Base-by-base conservation (phyloP, 2,888 invertebrate genomes). In the Euproctis similis region DNA sequence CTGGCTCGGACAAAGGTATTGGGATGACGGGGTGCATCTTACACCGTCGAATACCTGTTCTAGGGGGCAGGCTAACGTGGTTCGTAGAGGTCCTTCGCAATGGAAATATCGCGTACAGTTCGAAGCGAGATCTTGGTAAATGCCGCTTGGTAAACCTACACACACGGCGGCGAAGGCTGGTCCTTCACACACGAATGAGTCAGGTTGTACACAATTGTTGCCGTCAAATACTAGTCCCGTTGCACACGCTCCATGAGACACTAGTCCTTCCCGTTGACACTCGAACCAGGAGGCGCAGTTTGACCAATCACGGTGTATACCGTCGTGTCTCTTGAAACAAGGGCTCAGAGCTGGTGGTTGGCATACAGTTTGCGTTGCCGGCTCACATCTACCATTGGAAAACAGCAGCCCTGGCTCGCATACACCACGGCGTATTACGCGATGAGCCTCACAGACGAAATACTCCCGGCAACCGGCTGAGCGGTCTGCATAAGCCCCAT, bases 401-500 rank as follows among this genome's bases (percentile, higher is more conserved):
- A 87, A 89, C 16, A 87, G 53, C 24, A 77, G 66, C 2, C 80
- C 86, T 7, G 76, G 65, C 22, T 86, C 85, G 50, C 88, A 88
- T 8, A 86, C 86, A 5, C 88, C 75, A 30, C 87, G 80, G 4
- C 86, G 75, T 23, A 84, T 77, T 14, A 85, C 86, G 13, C 85
- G 81, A 8, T 71, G 71, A 17, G 80, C 71, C 38, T 84, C 77
- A 55, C 88, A 88, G 43, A 85, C 88, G 51, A 86, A 87, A 54
- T 88, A 88, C 47, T 86, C 87, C 18, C 85, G 77, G 50, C 88
- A 88, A 12, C 81, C 82, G 9, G 86, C 74, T 5, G 78, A 63
- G 11, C 81, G 70, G 52, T 88, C 88, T 8, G 85, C 76, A 58
- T 88, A 86, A 12, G 88, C 87, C 1, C 88, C 88, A 54, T 88